Base-by-base conservation (phyloP, 2,113 vertebrate genomes). In the Xenus cinereus region DNA sequence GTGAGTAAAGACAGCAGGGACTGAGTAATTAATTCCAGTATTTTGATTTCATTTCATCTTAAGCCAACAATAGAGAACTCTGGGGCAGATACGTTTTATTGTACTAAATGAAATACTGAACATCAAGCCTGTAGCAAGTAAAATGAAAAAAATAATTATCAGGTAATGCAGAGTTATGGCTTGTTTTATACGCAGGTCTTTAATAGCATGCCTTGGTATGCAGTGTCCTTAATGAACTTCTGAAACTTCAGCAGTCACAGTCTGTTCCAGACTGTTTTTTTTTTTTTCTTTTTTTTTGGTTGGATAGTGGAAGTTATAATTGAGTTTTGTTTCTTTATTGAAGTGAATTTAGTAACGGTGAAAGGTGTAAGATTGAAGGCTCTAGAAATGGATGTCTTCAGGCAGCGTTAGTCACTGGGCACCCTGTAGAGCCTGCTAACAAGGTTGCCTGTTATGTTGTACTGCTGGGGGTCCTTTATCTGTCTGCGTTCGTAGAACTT, bases 21-120 rank as follows among this genome's bases (percentile, higher is more conserved):
- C 41, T n/a, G 22, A 2, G 3, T 94, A 91, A 96, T 96, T 96
- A 96, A 93, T 96, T 95, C 67, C 66, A 73, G 35, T 91, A 82
- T 94, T 96, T 94, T 96, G 7, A 86, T 90, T 95, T 94, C 27
- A 94, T 96, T 97, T 96, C 84, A 89, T 96, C 93, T 95, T 87
- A 89, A 87, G 74, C 94, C 91, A 95, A 93, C 53, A 93, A 77
- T 83, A 79, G 78, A n/a, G 72, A 93, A 82, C 67, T 89, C 74
- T 74, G 45, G 54, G 90, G 59, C 81, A 90, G 87, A 48, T 76
- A 73, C 19, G 51, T 79, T 76, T 93, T 76, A 79, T 83, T 95
- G 63, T 96, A 23, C 63, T 90, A 87, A 91, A 53, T 76, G 32
- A 78, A 94, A 91, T 76, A 66, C 39, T 69, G 96, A 91, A 93